Base-by-base conservation (phyloP, 1,140 invertebrate genomes). In the Portunus trituberculatus region DNA sequence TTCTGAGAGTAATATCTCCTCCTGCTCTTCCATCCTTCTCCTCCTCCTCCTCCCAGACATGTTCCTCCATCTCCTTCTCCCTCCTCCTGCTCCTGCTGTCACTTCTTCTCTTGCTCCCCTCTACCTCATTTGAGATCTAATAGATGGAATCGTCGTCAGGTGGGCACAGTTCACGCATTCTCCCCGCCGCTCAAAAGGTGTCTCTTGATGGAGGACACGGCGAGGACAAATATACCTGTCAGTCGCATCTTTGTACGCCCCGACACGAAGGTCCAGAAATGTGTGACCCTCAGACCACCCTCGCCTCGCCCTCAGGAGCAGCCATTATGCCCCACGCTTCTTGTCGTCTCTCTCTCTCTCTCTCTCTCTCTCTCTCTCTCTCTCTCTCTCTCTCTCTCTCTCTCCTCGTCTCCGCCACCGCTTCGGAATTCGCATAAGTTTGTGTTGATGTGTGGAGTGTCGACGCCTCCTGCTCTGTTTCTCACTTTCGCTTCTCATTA, bases 211-310 rank as follows among this genome's bases (percentile, higher is more conserved):
- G 82, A 89, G 89, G 31, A 95, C 67, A 84, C 8, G 88, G 67
- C 52, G 39, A 45, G 89, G 89, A 95, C 76, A 86, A 94, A 90
- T 76, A 90, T 93, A 93, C 83, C 67, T 93, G 92, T 93, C 92
- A 93, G 31, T 86, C 39, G 82, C 92, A 28, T 93, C 31, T 32
- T 67, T 90, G 84, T 88, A 82, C 39, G 83, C 59, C n/a, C 14
- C 83, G 52, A 45, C 83, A 39, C n/a, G 45, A 28, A 29, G 16
- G 86, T 88, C 32, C 83, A 91, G 90, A n/a, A 20, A 76, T 28
- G 59, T 91, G 90, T 32, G 92, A 93, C 82, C 92, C 45, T n/a
- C 39, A 93, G 39, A 86, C 32, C 67, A 93, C 76, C 45, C 67
- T 76, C 67, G 25, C 67, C 67, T 31, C 45, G 87, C 87, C 46